phyloP scores from a whole-genome alignment of 2,888 invertebrate species.

The Habroteleia sp. region DNA sequence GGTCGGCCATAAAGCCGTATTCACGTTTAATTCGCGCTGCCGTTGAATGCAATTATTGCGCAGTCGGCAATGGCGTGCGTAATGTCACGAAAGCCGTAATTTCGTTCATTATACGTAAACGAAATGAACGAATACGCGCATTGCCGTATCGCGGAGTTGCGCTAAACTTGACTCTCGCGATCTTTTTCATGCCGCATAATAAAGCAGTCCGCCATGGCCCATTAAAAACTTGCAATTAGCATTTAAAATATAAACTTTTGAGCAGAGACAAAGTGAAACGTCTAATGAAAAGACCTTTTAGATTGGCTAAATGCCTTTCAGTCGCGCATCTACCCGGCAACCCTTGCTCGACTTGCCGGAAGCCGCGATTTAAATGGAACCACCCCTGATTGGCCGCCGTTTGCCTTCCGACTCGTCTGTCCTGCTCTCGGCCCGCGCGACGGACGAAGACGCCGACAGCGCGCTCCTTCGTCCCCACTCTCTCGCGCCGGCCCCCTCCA shows the following conservation, averaged over 20 bases:
- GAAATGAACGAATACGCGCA: slow-evolving; percentile 68
- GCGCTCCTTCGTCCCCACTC: neutral
- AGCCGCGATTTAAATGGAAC: slow-evolving; percentile 73
- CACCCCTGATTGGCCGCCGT: slow-evolving; percentile 73
- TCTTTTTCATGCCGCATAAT: slow-evolving; percentile 66
- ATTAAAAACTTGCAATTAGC: slow-evolving; percentile 80
- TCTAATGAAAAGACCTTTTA: slow-evolving; percentile 80
- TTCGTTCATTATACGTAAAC: slow-evolving; percentile 71
- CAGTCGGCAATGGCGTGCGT: slow-evolving; percentile 47
- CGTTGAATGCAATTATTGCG: slow-evolving; percentile 64
- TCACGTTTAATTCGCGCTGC: too few relatives aligned
- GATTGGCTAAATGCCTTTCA: slow-evolving; percentile 80
- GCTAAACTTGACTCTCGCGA: slow-evolving; percentile 47
- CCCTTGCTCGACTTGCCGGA: slow-evolving; percentile 58
- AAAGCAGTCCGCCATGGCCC: slow-evolving; percentile 73
- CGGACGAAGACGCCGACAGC: neutral
- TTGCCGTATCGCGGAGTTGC: slow-evolving; percentile 10
- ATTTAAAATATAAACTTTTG: slow-evolving; percentile 76
- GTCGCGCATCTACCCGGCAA: slow-evolving; percentile 67
- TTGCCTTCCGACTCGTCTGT: slow-evolving; percentile 16
- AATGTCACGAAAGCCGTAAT: slow-evolving; percentile 69
- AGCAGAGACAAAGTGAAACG: slow-evolving; percentile 77
- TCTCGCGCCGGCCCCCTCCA: neutral
- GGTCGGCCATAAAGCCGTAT: too few relatives aligned
- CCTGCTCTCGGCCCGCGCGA: slow-evolving; percentile 56